These are phyloP conservation scores for Limosa lapponica DNA, from an alignment of 2,797 vertebrate species.

Conservation along the genomic window DNA sequence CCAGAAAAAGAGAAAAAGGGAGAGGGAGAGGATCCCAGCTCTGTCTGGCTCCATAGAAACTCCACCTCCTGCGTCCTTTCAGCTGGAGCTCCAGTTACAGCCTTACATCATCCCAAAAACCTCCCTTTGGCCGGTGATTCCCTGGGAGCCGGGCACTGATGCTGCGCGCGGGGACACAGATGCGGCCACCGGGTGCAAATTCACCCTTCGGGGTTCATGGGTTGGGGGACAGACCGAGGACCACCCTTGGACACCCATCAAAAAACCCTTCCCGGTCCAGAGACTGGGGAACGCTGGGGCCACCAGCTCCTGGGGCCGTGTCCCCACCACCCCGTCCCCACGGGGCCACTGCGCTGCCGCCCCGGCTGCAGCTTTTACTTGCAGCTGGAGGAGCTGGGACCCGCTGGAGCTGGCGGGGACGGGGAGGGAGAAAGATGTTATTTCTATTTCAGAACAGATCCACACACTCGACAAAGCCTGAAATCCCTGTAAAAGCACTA, in stretches of 20 bases:
- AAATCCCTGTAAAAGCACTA: constrained; percentile 72
- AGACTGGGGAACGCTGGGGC: rapidly evolving
- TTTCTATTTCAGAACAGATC: constrained; percentile 52
- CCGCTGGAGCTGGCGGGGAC: not conserved
- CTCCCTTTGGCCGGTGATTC: constrained; percentile 49
- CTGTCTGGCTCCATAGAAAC: constrained; percentile 75
- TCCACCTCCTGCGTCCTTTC: constrained; percentile 65
- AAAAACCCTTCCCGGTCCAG: not conserved
- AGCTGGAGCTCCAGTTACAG: constrained; percentile 61
- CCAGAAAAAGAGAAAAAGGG: constrained; percentile 49
- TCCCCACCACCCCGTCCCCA: rapidly evolving
- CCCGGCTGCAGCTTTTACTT: not conserved
- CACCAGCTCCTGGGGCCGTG: rapidly evolving
- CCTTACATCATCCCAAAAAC: constrained; percentile 64
- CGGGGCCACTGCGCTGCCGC: rapidly evolving
- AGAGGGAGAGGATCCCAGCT: constrained; percentile 71
- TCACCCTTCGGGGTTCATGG: not conserved
- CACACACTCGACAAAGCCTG: not conserved
- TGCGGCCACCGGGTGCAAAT: not conserved
- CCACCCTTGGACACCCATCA: not conserved
- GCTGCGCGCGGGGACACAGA: rapidly evolving
- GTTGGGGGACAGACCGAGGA: not conserved
- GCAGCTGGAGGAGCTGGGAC: not conserved
- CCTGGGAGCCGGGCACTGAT: not conserved
- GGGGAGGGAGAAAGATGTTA: not conserved